A percentile compares a stretch with the other conserved stretches of the same genome.
Evolutionary conservation across 1,140 invertebrate species (phyloP).

Genomic region (Macrobrachium nipponense): DNA sequence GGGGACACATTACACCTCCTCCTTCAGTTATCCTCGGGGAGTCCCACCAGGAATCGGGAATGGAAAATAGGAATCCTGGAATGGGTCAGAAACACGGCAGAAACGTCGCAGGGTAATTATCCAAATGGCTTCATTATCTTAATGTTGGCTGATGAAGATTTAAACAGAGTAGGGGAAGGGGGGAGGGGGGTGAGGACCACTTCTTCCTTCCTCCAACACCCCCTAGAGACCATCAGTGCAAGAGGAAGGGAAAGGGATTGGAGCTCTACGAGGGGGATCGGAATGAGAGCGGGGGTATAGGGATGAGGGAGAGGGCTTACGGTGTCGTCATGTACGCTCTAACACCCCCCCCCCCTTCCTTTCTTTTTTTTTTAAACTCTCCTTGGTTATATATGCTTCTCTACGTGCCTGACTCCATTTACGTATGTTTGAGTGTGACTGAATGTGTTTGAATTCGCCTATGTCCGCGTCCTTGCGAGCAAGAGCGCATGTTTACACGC

Average conservation of each 20-base stretch:
- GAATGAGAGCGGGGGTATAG: background rate
- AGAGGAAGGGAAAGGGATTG: background rate
- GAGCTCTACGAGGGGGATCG: background rate
- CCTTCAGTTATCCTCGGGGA: background rate
- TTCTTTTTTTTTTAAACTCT: too few species aligned
- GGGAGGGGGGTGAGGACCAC: background rate
- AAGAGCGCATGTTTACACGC: too few species aligned
- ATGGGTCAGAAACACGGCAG: constrained; percentile 44
- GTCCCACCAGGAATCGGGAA: constrained; percentile 1
- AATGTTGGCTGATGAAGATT: constrained; percentile 60
- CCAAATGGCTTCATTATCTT: constrained; percentile 61
- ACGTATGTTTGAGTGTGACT: constrained; percentile 5
- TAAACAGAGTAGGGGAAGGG: constrained; percentile 45
- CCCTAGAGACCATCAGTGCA: background rate
- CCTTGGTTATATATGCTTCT: too few species aligned
- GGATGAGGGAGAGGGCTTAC: background rate
- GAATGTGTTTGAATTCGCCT: constrained; percentile 25
- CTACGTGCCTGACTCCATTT: background rate
- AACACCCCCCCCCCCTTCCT: too few species aligned
- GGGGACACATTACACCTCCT: background rate
- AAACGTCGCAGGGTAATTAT: constrained; percentile 56
- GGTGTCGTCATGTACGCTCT: too few species aligned
- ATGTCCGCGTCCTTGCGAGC: background rate
- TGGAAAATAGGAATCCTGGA: constrained; percentile 18
- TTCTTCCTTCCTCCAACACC: background rate